Evolutionary conservation across 37 sponge, comb jelly and placozoan genomes (phyloP), one percentile per base, ranked within the genome.

Genomic region (Crambe crambe): DNA sequence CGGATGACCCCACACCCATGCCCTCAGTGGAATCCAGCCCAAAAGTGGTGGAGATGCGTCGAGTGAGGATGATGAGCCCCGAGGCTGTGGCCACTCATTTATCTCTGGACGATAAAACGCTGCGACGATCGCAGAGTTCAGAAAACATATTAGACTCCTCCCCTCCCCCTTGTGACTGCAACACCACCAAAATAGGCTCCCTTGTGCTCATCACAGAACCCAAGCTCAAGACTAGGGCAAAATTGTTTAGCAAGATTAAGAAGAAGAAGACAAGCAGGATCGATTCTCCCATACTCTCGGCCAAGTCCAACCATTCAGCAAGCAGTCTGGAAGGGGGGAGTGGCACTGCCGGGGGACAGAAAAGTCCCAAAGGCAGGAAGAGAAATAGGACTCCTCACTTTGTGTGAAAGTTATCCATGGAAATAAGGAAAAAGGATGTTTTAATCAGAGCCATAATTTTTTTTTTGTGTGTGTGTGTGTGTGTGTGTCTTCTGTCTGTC

Each of bases 61-160:
- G 80, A 38, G 58, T 37, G 56, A n/a, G 75, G 65, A 42, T 51
- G 86, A 36, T 20, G n/a, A 76, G 76, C 26, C 76, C 76, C 6
- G 76, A 76, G 36, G 54, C 56, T 29, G 37, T 73, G 17, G 20
- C 74, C 23, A 72, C 21, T 41, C 23, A 56, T 12, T 47, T 47
- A 12, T 15, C 12, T 6, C 51, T 12, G 6, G 6, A 6, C 51
- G 35, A 43, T 1, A 35, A 18, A 1, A 6, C n/a, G 12, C 2
- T 76, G 26, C 61, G 37, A 59, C 38, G 62, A 15, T 76, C 76
- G 22, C 59, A 38, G 21, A 76, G 76, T 76, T 38, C 37, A 36
- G 76, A 76, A n/a, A n/a, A 76, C 61, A 58, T 76, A 0, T 1
- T 54, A 29, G 74, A 54, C 40, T 43, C 51, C 9, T 31, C 2